Conservation (phyloP, 2,888 invertebrate species). For the Drosophila histrio region DNA sequence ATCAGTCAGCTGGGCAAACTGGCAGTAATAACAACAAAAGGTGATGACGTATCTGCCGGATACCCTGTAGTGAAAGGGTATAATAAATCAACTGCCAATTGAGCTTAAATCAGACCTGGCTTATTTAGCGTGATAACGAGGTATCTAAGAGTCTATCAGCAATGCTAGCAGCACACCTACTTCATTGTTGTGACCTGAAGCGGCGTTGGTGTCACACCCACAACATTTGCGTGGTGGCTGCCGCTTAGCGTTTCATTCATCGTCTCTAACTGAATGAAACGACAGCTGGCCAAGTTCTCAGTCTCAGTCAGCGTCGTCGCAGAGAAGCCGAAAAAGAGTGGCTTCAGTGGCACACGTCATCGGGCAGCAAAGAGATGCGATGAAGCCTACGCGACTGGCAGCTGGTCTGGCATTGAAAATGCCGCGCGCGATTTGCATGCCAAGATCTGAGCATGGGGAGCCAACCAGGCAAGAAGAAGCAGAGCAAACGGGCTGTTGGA, state of each 20-base stretch:
- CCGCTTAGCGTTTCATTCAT: constrained; percentile 60
- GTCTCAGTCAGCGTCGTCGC: constrained; percentile 3
- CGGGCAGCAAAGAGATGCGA: constrained; percentile 52
- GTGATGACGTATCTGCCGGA: constrained; percentile 23
- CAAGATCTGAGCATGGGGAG: constrained; percentile 37
- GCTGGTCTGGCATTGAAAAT: constrained; percentile 67
- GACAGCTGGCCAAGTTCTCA: constrained; percentile 42
- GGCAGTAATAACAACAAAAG: constrained; percentile 22
- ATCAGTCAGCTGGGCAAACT: constrained; percentile 61
- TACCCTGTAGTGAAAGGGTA: constrained; percentile 20
- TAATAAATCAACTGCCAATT: background rate
- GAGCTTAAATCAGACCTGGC: background rate
- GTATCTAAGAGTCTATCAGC: constrained; percentile 11
- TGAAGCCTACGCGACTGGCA: constrained; percentile 55
- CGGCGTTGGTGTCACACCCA: constrained; percentile 76
- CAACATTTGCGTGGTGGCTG: constrained; percentile 58
- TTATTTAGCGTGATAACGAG: background rate
- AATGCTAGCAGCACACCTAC: constrained; percentile 25
- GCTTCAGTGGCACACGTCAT: constrained; percentile 67
- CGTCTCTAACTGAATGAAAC: constrained; percentile 67
- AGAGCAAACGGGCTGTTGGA: background rate
- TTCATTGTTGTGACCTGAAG: constrained; percentile 62
- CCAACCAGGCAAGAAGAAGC: background rate
- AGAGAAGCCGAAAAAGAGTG: constrained; percentile 45
- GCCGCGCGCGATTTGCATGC: constrained; percentile 70